Conservation (phyloP, 2,113 vertebrate species). For the Donacobius atricapilla region DNA sequence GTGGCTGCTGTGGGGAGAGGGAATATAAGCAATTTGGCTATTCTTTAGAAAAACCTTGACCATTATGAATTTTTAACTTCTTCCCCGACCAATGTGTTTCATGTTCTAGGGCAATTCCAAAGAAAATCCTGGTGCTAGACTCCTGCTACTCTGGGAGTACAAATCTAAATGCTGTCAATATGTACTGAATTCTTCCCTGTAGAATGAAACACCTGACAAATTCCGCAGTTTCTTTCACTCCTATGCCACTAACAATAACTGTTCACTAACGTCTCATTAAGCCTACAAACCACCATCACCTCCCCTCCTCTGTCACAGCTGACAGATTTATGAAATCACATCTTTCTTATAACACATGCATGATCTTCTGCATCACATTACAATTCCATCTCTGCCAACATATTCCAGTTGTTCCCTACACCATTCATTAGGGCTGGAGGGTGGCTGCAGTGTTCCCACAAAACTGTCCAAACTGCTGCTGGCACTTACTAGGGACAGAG, state of each 20-base stretch:
- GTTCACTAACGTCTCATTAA: neutral
- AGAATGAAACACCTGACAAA: neutral
- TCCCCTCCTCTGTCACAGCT: neutral
- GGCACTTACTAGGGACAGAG: neutral
- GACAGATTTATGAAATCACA: conserved; percentile 12
- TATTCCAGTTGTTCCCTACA: neutral
- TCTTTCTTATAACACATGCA: neutral
- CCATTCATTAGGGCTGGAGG: neutral
- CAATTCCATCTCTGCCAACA: neutral
- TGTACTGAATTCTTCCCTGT: neutral
- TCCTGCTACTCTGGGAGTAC: neutral
- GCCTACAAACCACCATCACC: conserved; percentile 23
- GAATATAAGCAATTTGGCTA: neutral
- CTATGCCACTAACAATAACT: neutral
- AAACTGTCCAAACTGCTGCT: neutral
- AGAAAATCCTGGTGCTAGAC: neutral
- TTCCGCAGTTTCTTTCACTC: neutral
- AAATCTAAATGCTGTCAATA: neutral
- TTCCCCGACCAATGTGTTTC: neutral
- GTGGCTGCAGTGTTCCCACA: neutral
- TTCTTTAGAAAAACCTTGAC: neutral
- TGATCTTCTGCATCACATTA: neutral
- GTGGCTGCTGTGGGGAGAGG: neutral
- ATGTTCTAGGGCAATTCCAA: neutral
- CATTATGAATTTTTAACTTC: neutral